Conservation (phyloP, 1,140 invertebrate species). For the Drosophila orosa region DNA sequence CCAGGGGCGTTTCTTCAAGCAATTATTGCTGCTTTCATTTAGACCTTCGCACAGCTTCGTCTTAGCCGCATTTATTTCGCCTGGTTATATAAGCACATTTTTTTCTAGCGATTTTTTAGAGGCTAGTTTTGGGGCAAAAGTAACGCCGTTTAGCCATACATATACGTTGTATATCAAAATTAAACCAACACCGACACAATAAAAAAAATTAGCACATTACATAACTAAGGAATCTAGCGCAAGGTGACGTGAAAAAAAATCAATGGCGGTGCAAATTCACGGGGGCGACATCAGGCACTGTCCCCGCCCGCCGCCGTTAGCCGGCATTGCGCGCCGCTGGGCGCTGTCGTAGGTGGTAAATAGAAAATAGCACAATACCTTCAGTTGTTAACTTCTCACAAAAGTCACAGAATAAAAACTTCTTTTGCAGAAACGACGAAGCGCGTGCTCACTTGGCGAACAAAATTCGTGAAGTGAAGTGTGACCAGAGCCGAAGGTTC, state of each 20-base stretch:
- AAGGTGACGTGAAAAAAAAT: constrained; percentile 79
- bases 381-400: constrained; percentile 84
- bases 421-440: constrained; percentile 83
- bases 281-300: constrained; percentile 47
- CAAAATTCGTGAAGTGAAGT: constrained; percentile 69
- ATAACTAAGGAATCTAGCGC: constrained; percentile 76
- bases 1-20: neutral
- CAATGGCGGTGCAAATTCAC: constrained; percentile 57
- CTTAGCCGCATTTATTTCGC: constrained; percentile 28
- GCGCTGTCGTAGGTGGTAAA: constrained; percentile 17
- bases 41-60: neutral
- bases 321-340: constrained; percentile 9
- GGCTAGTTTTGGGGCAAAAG: constrained; percentile 15
- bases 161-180: constrained; percentile 21
- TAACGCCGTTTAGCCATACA: neutral
- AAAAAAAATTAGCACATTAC: constrained; percentile 76
- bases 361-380: constrained; percentile 73
- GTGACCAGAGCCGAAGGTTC: too few species aligned
- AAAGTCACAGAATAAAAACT: constrained; percentile 84
- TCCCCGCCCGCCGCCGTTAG: constrained; percentile 1
- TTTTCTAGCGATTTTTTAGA: constrained; percentile 23
- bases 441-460: constrained; percentile 83
- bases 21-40: constrained; percentile 9
- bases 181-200: constrained; percentile 65
- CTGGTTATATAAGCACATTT: constrained; percentile 66